phyloP scores from a whole-genome alignment of 1,140 invertebrate species.

The Babylonia areolata region DNA sequence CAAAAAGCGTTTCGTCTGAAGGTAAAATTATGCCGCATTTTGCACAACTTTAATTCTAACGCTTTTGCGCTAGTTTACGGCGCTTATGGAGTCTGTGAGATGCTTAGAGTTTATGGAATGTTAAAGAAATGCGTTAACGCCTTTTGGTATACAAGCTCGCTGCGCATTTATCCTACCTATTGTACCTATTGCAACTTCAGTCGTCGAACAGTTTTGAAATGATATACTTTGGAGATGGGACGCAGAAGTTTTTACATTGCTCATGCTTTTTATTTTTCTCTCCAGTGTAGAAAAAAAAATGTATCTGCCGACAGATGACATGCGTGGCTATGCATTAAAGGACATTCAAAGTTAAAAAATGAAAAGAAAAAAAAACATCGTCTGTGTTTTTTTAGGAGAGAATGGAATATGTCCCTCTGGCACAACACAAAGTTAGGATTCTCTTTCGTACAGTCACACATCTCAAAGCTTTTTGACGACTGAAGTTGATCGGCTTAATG shows the following conservation, averaged over 20 bases:
- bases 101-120: too few relatives aligned
- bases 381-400: background rate
- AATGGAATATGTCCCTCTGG: background rate
- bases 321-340: background rate
- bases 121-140: background rate
- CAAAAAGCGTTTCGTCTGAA: too few relatives aligned
- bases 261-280: background rate
- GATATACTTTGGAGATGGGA: constrained; percentile 17
- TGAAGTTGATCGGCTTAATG: constrained; percentile 24
- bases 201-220: constrained; percentile 11
- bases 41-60: too few relatives aligned
- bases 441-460: background rate
- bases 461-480: background rate
- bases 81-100: too few relatives aligned
- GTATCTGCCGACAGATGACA: background rate
- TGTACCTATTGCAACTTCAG: background rate
- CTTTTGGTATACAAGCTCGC: background rate
- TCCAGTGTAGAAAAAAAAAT: background rate
- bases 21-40: too few relatives aligned
- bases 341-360: constrained; percentile 12
- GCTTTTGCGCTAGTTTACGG: too few relatives aligned
- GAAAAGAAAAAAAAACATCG: background rate
- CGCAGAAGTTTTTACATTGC: background rate
- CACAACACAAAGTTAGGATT: background rate
- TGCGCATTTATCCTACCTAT: background rate